Evolutionary conservation across 2,113 vertebrate species (phyloP), one percentile per base, ranked within the genome.

Genomic region (Bufo gargarizans): DNA sequence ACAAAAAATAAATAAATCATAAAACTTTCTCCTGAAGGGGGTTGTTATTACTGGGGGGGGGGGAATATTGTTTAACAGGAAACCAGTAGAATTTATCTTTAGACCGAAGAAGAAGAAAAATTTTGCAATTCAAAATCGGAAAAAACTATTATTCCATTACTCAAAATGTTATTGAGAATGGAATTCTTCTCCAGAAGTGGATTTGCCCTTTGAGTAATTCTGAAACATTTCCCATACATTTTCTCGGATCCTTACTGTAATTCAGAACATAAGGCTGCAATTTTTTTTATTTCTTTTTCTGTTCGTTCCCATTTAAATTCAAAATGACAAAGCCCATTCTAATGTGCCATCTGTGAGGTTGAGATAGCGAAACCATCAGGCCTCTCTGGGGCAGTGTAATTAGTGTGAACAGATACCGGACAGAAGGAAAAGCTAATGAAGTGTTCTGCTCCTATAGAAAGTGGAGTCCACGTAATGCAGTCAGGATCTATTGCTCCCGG

Each of bases 371-470:
- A 65, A 83, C 77, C 59, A 69, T 78, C 67, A n/a, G 58, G 71
- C n/a, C 71, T 84, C 87, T 83, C 82, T 78, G 82, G 87, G 87
- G 87, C 81, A 69, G 59, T 77, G 87, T 84, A 89, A 89, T 89
- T 89, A 89, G 87, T 63, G 49, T 58, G 82, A 78, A 77, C 87
- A 88, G 87, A 88, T 88, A 83, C 61, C 59, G 61, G 59, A 50
- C 87, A 89, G 87, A 84, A 77, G 87, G 87, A 84, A 77, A 53
- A 65, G 53, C 43, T 89, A 89, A 89, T 89, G 74, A 78, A 84
- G 81, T 84, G 43, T 33, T 69, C 81, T 65, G 43, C 33, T 47
- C 67, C 72, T 88, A 61, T 77, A 63, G 80, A 84, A n/a, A 88
- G 80, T 77, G 80, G 33, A 63, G 56, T 77, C 71, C 80, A 65